Conservation (phyloP, 2,113 vertebrate genomes). For the Gallinago paraguaiae region DNA sequence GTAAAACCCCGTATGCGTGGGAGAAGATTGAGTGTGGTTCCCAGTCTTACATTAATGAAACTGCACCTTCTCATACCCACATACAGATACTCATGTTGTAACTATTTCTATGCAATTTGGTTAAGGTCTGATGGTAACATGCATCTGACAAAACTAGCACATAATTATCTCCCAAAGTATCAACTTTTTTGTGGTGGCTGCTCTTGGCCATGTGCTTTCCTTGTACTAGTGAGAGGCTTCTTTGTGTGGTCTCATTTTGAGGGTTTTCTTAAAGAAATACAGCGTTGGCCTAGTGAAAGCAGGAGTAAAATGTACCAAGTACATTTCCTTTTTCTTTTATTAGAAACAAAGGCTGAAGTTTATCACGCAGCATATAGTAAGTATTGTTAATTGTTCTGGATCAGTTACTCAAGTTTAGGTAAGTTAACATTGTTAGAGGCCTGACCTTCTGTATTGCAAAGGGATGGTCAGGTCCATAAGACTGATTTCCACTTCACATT, state of each 20-base stretch:
- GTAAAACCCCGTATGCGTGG: neutral
- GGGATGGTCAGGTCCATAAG: neutral
- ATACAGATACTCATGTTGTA: neutral
- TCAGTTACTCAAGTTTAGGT: neutral
- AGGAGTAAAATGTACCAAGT: neutral
- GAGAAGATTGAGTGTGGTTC: neutral
- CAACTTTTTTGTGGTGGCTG: neutral
- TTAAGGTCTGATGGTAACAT: neutral
- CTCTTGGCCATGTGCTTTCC: neutral
- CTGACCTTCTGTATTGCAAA: neutral
- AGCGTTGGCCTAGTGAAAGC: neutral
- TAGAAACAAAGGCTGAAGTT: neutral
- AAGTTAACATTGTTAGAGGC: neutral
- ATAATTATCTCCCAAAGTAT: neutral
- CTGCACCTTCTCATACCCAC: neutral
- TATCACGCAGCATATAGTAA: neutral
- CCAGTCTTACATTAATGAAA: neutral
- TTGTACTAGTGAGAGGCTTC: neutral
- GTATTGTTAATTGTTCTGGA: neutral
- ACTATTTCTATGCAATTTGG: neutral
- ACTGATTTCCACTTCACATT: neutral
- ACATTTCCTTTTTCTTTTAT: neutral
- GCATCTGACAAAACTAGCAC: neutral
- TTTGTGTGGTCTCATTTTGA: fast-evolving
- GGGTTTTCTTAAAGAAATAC: neutral